Conservation (phyloP, 1,140 invertebrate species). For the Tetranychus urticae region DNA sequence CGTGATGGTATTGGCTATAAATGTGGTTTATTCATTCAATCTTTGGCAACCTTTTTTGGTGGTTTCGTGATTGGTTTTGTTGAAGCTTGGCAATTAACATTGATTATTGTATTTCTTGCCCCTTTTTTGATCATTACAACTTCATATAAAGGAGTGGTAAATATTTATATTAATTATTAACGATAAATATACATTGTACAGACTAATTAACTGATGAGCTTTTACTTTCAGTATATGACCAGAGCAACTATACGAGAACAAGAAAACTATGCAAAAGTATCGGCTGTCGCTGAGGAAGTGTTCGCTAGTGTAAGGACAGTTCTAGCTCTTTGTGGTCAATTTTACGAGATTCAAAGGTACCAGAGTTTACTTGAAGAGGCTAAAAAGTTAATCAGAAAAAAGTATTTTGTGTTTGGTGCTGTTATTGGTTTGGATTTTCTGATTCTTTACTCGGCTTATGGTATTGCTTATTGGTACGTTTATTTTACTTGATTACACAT, state of each 20-base stretch:
- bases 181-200: no score
- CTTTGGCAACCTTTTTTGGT: slow-evolving; percentile 21
- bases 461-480: slow-evolving; percentile 52
- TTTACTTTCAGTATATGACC: no score
- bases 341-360: background rate
- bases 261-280: slow-evolving; percentile 22
- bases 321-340: slow-evolving; percentile 6
- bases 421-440: background rate
- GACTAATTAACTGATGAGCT: no score
- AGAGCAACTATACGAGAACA: slow-evolving; percentile 15
- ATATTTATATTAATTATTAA: no score
- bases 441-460: background rate
- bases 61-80: slow-evolving; percentile 21
- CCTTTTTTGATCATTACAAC: slow-evolving; percentile 21
- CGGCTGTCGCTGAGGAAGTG: slow-evolving; percentile 25
- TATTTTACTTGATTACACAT: slow-evolving; percentile 9
- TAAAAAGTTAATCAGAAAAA: slow-evolving; percentile 34
- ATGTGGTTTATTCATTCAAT: slow-evolving; percentile 21
- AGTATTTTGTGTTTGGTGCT: slow-evolving; percentile 36
- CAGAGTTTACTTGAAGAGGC: background rate
- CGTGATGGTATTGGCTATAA: slow-evolving; percentile 29
- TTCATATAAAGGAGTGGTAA: background rate
- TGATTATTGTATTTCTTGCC: slow-evolving; percentile 19
- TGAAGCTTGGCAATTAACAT: slow-evolving; percentile 23
- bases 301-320: slow-evolving; percentile 23